Conservation (phyloP, 2,797 vertebrate species). For the Pseudomugil gertrudae region DNA sequence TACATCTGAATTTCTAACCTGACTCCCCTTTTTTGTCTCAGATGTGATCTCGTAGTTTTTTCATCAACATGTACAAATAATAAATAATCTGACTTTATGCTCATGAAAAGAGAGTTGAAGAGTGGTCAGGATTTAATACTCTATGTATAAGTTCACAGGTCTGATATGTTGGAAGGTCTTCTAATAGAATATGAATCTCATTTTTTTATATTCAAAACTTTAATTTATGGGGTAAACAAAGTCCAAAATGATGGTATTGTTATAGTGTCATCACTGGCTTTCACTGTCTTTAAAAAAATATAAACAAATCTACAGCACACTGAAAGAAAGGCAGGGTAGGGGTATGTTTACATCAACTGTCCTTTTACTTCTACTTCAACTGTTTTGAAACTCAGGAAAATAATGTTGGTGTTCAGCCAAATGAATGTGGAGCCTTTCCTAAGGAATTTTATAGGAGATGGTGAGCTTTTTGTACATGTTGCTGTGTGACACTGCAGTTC, state of each 20-base stretch:
- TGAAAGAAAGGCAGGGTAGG: neutral
- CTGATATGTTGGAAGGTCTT: neutral
- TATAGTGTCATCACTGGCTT: neutral
- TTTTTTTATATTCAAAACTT: neutral
- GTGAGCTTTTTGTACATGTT: neutral
- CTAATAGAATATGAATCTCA: neutral
- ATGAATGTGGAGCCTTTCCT: neutral
- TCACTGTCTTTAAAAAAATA: neutral
- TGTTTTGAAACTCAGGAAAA: neutral
- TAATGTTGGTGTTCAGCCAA: neutral
- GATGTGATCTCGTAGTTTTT: slow-evolving; percentile 33
- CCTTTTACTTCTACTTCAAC: neutral
- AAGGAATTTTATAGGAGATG: neutral
- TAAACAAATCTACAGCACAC: neutral
- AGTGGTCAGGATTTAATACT: too few species aligned
- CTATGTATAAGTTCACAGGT: neutral
- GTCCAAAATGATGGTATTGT: neutral
- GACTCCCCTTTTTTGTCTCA: slow-evolving; percentile 54
- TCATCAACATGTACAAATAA: neutral
- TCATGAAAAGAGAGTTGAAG: neutral
- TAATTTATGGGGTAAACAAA: neutral
- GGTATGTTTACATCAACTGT: neutral
- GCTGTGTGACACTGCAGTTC: too few species aligned
- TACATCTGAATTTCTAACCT: slow-evolving; percentile 59
- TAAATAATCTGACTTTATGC: neutral